These are phyloP conservation scores for Drosophila pseudotalamancana DNA, from an alignment of 2,888 invertebrate genomes.

Conservation along the genomic window DNA sequence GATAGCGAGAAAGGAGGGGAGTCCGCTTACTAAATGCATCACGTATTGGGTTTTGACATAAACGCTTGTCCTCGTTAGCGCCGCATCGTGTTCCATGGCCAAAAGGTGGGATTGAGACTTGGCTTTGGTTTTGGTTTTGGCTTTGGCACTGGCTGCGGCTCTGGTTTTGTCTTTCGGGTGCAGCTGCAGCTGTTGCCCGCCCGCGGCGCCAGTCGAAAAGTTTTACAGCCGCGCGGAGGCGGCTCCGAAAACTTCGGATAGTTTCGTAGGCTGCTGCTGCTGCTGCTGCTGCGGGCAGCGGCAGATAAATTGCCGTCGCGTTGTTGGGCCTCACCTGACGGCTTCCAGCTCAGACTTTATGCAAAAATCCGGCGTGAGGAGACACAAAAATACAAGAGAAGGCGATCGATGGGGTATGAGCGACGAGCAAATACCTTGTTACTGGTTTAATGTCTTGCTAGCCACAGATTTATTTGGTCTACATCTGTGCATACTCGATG, in stretches of 20 bases:
- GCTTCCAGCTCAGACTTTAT: slow-evolving; percentile 62
- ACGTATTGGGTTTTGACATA: slow-evolving; percentile 81
- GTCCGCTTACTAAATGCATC: slow-evolving; percentile 70
- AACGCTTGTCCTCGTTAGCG: slow-evolving; percentile 81
- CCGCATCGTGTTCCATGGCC: slow-evolving; percentile 67
- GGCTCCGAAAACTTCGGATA: slow-evolving; percentile 25
- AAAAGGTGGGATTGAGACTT: slow-evolving; percentile 48
- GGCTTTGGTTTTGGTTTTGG: slow-evolving; percentile 18
- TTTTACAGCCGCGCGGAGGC: slow-evolving; percentile 52
- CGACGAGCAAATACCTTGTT: too few species aligned
- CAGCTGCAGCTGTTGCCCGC: slow-evolving; percentile 45
- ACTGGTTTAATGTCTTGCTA: too few species aligned
- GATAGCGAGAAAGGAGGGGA: not conserved
- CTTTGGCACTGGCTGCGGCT: not conserved
- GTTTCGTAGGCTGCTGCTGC: slow-evolving; percentile 54
- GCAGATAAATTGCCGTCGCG: slow-evolving; percentile 70
- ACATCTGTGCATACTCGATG: too few species aligned
- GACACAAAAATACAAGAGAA: slow-evolving; percentile 1
- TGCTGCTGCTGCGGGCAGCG: slow-evolving; percentile 52
- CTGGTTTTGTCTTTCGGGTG: slow-evolving; percentile 18
- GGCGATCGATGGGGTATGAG: too few species aligned
- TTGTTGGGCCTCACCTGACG: slow-evolving; percentile 52
- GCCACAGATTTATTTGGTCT: too few species aligned
- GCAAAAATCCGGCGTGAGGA: slow-evolving; percentile 51
- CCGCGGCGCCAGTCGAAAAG: slow-evolving; percentile 65